These are phyloP conservation scores for Otus scops DNA, from an alignment of 2,797 vertebrate genomes.

Conservation along the genomic window DNA sequence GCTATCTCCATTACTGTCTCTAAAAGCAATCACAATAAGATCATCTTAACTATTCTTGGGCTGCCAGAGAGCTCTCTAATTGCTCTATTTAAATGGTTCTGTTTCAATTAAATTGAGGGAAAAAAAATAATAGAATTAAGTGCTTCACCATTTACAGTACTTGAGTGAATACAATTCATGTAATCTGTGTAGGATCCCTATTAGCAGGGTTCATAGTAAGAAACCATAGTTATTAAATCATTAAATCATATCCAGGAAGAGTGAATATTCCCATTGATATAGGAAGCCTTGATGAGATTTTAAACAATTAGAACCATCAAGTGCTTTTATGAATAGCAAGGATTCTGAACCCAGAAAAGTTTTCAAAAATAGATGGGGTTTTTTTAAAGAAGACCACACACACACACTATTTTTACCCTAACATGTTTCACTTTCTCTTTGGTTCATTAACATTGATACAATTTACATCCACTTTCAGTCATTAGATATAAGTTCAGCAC, in stretches of 20 bases:
- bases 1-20: background rate
- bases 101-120: conserved; percentile 48
- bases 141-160: conserved; percentile 47
- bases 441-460: conserved; percentile 44
- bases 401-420: background rate
- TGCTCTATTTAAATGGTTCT: conserved; percentile 30
- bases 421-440: background rate
- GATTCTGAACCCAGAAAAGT: conserved; percentile 13
- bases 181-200: background rate
- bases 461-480: conserved; percentile 48
- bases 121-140: conserved; percentile 9
- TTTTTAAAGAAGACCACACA: no score
- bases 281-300: conserved; percentile 21
- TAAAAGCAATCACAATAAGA: conserved; percentile 22
- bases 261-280: background rate
- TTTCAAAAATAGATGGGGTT: background rate
- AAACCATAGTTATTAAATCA: conserved; percentile 54
- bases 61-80: conserved; percentile 5
- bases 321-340: conserved; percentile 1
- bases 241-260: conserved; percentile 44
- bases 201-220: conserved; percentile 31
- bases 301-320: conserved; percentile 47
- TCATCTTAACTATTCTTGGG: conserved; percentile 7
- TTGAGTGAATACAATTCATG: conserved; percentile 37
- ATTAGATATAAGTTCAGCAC: conserved; percentile 28